phyloP scores from a whole-genome alignment of 2,113 vertebrate genomes.

The Callospermophilus lateralis region DNA sequence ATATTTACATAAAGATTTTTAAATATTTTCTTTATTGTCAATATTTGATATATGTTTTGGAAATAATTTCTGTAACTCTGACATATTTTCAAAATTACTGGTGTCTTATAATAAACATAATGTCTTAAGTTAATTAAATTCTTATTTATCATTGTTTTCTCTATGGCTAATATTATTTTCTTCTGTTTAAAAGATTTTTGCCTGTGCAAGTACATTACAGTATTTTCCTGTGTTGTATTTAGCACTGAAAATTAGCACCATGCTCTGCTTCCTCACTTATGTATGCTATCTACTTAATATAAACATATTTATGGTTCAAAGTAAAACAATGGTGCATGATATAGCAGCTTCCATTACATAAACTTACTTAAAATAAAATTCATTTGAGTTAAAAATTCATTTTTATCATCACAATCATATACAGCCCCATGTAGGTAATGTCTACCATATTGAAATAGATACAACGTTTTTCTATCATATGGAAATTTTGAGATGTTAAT shows the following conservation, averaged over 20 bases:
- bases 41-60: neutral
- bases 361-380: neutral
- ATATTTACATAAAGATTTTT: neutral
- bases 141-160: neutral
- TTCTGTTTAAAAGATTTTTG: neutral
- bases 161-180: neutral
- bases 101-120: neutral
- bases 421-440: neutral
- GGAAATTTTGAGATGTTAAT: neutral
- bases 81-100: neutral
- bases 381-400: neutral
- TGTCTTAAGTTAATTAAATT: neutral
- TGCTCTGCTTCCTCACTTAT: neutral
- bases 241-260: neutral
- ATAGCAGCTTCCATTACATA: neutral
- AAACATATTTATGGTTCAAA: neutral
- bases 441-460: neutral
- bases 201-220: neutral
- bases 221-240: neutral
- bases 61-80: neutral
- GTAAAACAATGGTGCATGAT: neutral
- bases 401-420: neutral
- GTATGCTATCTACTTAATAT: neutral
- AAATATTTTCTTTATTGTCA: neutral
- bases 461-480: neutral